These are phyloP conservation scores for Axis porcinus DNA, from an alignment of 2,113 vertebrate species.

Conservation along the genomic window DNA sequence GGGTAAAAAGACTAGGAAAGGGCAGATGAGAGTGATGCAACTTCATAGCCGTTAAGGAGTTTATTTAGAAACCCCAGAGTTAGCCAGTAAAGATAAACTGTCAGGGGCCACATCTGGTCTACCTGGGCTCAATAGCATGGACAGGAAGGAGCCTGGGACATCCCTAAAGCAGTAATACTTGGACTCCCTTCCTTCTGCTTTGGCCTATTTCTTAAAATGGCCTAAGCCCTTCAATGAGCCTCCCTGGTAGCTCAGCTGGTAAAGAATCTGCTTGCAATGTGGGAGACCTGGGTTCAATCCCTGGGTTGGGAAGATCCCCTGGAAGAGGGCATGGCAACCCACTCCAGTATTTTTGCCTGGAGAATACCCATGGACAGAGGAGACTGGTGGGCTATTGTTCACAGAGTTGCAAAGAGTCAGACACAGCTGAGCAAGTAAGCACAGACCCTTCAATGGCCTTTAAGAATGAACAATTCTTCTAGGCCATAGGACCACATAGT, in stretches of 20 bases:
- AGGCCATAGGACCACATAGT: neutral
- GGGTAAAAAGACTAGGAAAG: neutral
- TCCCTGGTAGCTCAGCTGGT: neutral
- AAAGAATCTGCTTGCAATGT: neutral
- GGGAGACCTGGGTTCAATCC: neutral
- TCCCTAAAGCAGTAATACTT: neutral
- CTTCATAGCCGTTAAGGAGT: neutral
- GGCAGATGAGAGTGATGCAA: neutral
- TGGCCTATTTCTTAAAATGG: neutral
- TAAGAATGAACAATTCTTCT: neutral
- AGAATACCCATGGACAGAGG: neutral
- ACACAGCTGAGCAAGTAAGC: neutral
- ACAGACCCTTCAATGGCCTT: neutral
- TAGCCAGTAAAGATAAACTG: neutral
- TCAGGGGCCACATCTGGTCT: neutral
- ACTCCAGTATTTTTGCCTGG: neutral
- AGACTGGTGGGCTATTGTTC: neutral
- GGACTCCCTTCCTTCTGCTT: neutral
- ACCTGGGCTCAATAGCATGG: neutral
- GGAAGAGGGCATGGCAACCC: neutral
- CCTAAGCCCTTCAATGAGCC: neutral
- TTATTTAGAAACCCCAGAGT: neutral
- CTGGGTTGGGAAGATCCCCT: neutral
- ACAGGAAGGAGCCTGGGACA: neutral
- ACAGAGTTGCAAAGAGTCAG: neutral